Evolutionary conservation across 2,113 vertebrate species (phyloP).

Genomic region (Bujurquina vittata): DNA sequence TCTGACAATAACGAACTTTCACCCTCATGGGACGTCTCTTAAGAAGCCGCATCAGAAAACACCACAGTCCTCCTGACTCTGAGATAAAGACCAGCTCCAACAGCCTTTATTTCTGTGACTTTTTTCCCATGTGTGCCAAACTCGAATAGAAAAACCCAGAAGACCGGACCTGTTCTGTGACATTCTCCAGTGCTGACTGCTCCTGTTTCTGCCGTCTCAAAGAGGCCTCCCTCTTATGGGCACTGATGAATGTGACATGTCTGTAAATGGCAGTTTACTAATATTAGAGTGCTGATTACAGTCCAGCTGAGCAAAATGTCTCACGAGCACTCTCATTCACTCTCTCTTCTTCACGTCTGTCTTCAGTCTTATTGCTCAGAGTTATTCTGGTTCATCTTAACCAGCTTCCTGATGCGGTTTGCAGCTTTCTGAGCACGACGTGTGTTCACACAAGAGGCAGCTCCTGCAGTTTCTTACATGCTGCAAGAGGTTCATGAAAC

Average conservation of each 20-base stretch:
- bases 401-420: neutral
- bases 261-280: neutral
- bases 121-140: neutral
- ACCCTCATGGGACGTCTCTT: neutral
- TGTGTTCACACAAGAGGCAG: neutral
- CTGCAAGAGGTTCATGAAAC: neutral
- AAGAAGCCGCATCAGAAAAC: neutral
- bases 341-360: neutral
- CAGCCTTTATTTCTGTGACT: neutral
- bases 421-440: neutral
- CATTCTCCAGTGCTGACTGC: slow-evolving; percentile 27
- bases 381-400: neutral
- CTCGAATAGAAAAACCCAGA: neutral
- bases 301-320: neutral
- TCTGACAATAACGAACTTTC: neutral
- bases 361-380: neutral
- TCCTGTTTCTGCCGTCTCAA: neutral
- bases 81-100: neutral
- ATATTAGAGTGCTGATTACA: neutral
- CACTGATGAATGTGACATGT: neutral
- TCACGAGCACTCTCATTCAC: neutral
- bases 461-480: neutral
- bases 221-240: neutral
- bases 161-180: slow-evolving; percentile 39
- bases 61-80: neutral